Conservation (phyloP, 2,888 invertebrate genomes). For the Ormia ochracea region DNA sequence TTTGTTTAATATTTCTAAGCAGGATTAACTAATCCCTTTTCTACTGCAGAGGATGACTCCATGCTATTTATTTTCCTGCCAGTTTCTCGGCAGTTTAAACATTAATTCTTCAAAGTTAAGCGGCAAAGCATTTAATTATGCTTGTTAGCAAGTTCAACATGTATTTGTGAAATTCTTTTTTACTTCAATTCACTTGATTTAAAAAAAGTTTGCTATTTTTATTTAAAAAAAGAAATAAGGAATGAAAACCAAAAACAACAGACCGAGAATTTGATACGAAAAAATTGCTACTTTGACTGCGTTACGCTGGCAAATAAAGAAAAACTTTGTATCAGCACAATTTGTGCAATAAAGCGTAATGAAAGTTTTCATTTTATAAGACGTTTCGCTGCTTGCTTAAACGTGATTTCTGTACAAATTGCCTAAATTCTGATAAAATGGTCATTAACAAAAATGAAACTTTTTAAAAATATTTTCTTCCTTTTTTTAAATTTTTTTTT, state of each 20-base stretch:
- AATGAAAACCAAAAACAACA: background rate
- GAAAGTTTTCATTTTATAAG: slow-evolving; percentile 41
- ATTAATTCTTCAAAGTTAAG: too few species aligned
- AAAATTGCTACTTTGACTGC: slow-evolving; percentile 2
- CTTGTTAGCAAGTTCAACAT: too few species aligned
- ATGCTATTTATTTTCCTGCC: too few species aligned
- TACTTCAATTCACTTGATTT: too few species aligned
- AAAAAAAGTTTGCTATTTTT: background rate
- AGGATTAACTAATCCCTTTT: too few species aligned
- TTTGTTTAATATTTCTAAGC: too few species aligned
- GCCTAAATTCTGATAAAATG: slow-evolving; percentile 25
- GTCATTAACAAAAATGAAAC: slow-evolving; percentile 1
- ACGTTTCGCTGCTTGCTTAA: slow-evolving; percentile 18
- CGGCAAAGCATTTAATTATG: too few species aligned
- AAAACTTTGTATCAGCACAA: slow-evolving; percentile 21
- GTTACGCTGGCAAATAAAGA: background rate
- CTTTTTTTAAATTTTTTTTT: too few species aligned
- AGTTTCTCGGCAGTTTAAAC: too few species aligned
- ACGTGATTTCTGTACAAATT: slow-evolving; percentile 57
- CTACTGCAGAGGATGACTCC: too few species aligned
- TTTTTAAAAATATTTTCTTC: slow-evolving; percentile 13
- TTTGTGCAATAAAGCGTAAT: slow-evolving; percentile 51
- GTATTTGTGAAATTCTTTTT: too few species aligned
- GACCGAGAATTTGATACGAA: background rate
- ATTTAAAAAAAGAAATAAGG: background rate